phyloP scores from a whole-genome alignment of 2,113 vertebrate genomes.

The Cyprinodon brontotheroides region DNA sequence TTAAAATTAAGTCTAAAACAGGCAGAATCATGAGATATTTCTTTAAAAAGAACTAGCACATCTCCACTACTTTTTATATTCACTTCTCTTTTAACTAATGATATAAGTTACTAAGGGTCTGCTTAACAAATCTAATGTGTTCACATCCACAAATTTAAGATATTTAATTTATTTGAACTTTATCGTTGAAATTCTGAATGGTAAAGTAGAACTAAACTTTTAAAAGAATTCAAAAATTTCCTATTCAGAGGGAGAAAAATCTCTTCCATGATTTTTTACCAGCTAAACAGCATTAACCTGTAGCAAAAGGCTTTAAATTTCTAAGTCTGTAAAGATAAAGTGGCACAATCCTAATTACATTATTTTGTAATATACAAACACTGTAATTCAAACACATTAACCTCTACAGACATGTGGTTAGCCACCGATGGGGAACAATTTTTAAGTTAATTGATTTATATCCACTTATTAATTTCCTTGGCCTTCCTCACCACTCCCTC shows the following conservation, averaged over 20 bases:
- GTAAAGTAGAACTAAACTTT: constrained; percentile 40
- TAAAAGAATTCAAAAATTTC: not conserved
- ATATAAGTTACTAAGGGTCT: not conserved
- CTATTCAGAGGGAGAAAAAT: constrained; percentile 53
- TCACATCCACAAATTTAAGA: constrained; percentile 23
- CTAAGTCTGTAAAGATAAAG: constrained; percentile 31
- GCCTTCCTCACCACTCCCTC: constrained; percentile 48
- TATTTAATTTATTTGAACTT: constrained; percentile 25
- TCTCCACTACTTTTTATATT: constrained; percentile 12
- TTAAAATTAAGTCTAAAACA: no score
- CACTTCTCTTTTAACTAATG: constrained; percentile 5
- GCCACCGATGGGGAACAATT: constrained; percentile 70
- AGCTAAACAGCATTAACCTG: constrained; percentile 50
- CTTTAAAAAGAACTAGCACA: constrained; percentile 6
- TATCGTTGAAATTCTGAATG: constrained; percentile 31
- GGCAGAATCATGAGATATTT: no score
- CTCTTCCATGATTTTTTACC: constrained; percentile 70
- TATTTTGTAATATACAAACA: constrained; percentile 21
- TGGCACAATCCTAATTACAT: constrained; percentile 13
- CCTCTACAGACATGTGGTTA: constrained; percentile 38
- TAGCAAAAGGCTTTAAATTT: constrained; percentile 39
- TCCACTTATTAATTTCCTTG: constrained; percentile 75
- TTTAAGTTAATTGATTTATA: constrained; percentile 81
- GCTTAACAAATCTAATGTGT: not conserved
- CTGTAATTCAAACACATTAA: not conserved